phyloP scores from a whole-genome alignment of 2,797 vertebrate genomes.

The Ctenosaura bakeri region DNA sequence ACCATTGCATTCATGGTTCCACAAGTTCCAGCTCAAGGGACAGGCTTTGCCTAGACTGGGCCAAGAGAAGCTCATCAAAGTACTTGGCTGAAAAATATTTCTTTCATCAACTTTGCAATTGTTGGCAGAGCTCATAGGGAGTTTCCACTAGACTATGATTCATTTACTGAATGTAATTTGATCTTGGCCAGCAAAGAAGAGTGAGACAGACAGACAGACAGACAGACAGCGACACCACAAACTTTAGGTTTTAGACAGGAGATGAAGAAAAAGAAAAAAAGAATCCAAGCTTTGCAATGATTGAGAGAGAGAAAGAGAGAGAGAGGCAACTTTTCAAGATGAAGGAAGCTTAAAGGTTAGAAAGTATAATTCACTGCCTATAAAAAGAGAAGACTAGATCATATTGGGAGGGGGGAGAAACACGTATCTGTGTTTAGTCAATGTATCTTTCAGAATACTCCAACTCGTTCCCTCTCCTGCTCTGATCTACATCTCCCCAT shows the following conservation, averaged over 20 bases:
- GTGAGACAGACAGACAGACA: conserved; percentile 61
- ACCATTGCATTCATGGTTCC: conserved; percentile 30
- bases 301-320: conserved; percentile 59
- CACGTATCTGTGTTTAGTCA: conserved; percentile 50
- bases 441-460: conserved; percentile 48
- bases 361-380: not conserved
- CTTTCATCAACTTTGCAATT: conserved; percentile 76
- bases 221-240: conserved; percentile 45
- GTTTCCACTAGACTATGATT: conserved; percentile 77
- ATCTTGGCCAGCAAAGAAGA: conserved; percentile 64
- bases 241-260: conserved; percentile 47
- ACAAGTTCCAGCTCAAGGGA: conserved; percentile 48
- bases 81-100: conserved; percentile 63
- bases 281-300: conserved; percentile 48
- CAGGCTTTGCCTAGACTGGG: conserved; percentile 57
- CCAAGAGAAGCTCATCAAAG: conserved; percentile 50
- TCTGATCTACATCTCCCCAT: not conserved
- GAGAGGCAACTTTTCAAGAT: conserved; percentile 57
- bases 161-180: conserved; percentile 78
- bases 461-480: not conserved
- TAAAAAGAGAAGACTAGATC: conserved; percentile 42
- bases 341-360: conserved; percentile 42
- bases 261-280: conserved; percentile 7
- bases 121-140: conserved; percentile 74
- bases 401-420: conserved; percentile 39